These are phyloP conservation scores for Drosophila robusta DNA, from an alignment of 2,888 invertebrate species.

Conservation along the genomic window DNA sequence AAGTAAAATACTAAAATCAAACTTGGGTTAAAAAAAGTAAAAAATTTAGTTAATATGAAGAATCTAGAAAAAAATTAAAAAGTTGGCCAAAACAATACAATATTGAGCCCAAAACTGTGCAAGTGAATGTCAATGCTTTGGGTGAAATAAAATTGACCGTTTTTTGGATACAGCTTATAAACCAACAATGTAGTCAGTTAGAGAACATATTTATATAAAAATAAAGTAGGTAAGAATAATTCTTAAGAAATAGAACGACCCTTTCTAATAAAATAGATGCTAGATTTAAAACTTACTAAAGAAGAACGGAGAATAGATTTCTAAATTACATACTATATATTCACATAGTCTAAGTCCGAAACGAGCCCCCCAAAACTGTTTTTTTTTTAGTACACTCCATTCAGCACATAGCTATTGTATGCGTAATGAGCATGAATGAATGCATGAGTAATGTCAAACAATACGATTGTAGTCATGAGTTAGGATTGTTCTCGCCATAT, in stretches of 20 bases:
- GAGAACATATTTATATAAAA: background rate
- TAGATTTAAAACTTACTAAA: background rate
- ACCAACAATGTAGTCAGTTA: background rate
- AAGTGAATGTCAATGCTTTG: background rate
- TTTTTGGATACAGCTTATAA: background rate
- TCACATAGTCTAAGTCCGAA: background rate
- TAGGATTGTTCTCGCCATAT: constrained; percentile 20
- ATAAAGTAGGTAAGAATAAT: background rate
- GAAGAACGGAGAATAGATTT: background rate
- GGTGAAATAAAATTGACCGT: background rate
- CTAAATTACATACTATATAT: background rate
- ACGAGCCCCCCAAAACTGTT: constrained; percentile 1
- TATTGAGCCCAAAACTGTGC: background rate
- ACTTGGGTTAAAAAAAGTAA: no score
- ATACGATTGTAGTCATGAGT: constrained; percentile 23
- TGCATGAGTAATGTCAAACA: constrained; percentile 36
- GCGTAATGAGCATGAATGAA: constrained; percentile 33
- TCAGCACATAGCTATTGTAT: constrained; percentile 21
- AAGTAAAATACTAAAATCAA: no score
- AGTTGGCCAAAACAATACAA: no score
- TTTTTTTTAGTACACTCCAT: background rate
- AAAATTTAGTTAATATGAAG: no score
- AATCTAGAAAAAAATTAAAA: no score
- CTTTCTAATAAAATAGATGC: background rate
- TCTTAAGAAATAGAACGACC: background rate